Percentiles rank a stretch among this genome's conserved stretches.
These are phyloP conservation scores for Magallana nippona DNA, from an alignment of 2,888 invertebrate genomes.

Conservation along the genomic window DNA sequence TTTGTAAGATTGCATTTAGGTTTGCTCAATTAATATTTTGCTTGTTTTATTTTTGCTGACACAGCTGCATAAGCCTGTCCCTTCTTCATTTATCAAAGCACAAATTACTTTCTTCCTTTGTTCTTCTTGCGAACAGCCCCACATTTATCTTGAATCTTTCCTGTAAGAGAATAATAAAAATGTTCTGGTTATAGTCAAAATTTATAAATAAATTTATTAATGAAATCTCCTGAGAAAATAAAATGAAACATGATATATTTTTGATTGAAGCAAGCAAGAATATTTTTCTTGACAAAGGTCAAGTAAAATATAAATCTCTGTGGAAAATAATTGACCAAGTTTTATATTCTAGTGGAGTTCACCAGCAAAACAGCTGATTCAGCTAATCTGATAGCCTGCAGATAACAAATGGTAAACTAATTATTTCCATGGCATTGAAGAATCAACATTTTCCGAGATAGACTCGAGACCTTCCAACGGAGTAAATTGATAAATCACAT, in stretches of 20 bases:
- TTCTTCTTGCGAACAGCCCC: conserved; percentile 45
- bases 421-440: conserved; percentile 20
- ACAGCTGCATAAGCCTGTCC: too few species aligned
- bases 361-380: not conserved
- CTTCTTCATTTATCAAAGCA: not conserved
- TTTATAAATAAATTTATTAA: too few species aligned
- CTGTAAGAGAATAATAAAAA: conserved; percentile 37
- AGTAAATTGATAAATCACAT: conserved; percentile 22
- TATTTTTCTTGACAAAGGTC: too few species aligned
- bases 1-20: too few species aligned
- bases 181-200: too few species aligned
- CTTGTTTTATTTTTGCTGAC: too few species aligned
- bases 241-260: too few species aligned
- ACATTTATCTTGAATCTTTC: conserved; percentile 48
- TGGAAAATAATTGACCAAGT: not conserved
- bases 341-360: not conserved
- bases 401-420: conserved; percentile 21
- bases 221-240: too few species aligned
- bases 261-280: too few species aligned
- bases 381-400: not conserved
- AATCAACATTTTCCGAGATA: not conserved
- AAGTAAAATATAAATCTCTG: too few species aligned
- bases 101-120: conserved; percentile 34
- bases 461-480: not conserved
- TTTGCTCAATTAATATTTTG: too few species aligned